Evolutionary conservation across 2,797 vertebrate genomes (phyloP).

Genomic region (Vipera ursinii): DNA sequence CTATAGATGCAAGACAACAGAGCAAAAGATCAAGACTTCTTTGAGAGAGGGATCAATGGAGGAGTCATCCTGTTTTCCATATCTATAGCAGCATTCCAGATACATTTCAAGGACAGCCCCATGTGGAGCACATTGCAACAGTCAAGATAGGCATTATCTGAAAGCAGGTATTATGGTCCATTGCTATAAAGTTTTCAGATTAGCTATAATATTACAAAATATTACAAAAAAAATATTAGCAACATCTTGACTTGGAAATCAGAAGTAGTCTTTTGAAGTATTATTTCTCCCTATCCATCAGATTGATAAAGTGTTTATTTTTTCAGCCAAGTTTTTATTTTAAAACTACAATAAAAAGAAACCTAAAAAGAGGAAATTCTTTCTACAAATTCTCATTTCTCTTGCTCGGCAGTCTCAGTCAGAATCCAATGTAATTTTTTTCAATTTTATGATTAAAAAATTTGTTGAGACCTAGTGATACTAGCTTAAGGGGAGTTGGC

Average conservation of each 20-base stretch:
- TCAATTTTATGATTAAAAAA: constrained; percentile 11
- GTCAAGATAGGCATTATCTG: neutral
- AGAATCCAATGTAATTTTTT: constrained; percentile 8
- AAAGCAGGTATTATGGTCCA: neutral
- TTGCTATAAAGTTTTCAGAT: neutral
- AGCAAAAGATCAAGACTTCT: neutral
- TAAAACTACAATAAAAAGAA: neutral
- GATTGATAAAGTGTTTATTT: neutral
- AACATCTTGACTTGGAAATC: neutral
- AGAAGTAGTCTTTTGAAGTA: neutral
- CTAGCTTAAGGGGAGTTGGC: neutral
- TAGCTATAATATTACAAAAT: neutral
- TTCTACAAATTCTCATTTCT: neutral
- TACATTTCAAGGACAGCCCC: no score
- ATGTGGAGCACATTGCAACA: no score
- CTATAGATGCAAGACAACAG: neutral
- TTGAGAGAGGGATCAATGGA: neutral
- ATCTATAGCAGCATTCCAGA: neutral
- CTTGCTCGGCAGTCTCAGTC: neutral
- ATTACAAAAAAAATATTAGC: neutral
- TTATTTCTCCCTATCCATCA: neutral
- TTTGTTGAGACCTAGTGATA: neutral
- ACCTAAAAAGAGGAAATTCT: neutral
- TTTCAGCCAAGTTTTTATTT: neutral
- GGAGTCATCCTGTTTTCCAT: neutral